These are phyloP conservation scores for Drosophila ogumai DNA, from an alignment of 1,140 invertebrate species.

Conservation along the genomic window DNA sequence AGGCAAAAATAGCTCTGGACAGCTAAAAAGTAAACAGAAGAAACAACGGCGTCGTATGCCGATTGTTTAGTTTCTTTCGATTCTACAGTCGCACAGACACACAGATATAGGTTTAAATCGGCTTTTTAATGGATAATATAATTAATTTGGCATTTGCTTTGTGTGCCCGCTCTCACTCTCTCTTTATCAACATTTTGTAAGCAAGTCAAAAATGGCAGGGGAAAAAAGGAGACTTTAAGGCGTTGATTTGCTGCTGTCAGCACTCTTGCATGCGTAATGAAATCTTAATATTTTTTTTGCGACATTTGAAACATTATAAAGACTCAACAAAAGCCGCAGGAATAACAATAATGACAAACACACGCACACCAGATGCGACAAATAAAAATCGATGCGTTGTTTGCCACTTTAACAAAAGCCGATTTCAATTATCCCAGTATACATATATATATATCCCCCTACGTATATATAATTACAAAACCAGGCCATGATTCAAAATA, in stretches of 20 bases:
- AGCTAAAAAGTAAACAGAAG: constrained; percentile 1
- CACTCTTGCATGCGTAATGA: constrained; percentile 64
- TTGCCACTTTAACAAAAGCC: constrained; percentile 55
- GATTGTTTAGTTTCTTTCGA: constrained; percentile 17
- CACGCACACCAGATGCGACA: constrained; percentile 17
- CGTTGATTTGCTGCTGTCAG: constrained; percentile 57
- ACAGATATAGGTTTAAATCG: constrained; percentile 12
- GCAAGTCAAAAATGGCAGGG: not conserved
- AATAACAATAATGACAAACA: constrained; percentile 3
- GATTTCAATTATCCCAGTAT: constrained; percentile 30
- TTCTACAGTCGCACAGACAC: constrained; percentile 26
- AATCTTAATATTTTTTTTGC: constrained; percentile 31
- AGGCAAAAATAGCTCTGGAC: not conserved
- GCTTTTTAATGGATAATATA: constrained; percentile 47
- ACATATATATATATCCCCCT: constrained; percentile 2
- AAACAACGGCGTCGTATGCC: constrained; percentile 6
- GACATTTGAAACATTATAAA: constrained; percentile 34
- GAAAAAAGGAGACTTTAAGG: not conserved
- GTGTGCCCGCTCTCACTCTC: constrained; percentile 13
- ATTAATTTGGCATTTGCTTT: constrained; percentile 47
- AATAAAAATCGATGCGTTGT: constrained; percentile 62
- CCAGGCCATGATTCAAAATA: constrained; percentile 19
- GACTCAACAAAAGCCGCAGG: constrained; percentile 3
- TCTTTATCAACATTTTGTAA: constrained; percentile 9
- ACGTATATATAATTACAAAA: constrained; percentile 3